phyloP scores from a whole-genome alignment of 2,797 vertebrate genomes.

The Labroides dimidiatus region DNA sequence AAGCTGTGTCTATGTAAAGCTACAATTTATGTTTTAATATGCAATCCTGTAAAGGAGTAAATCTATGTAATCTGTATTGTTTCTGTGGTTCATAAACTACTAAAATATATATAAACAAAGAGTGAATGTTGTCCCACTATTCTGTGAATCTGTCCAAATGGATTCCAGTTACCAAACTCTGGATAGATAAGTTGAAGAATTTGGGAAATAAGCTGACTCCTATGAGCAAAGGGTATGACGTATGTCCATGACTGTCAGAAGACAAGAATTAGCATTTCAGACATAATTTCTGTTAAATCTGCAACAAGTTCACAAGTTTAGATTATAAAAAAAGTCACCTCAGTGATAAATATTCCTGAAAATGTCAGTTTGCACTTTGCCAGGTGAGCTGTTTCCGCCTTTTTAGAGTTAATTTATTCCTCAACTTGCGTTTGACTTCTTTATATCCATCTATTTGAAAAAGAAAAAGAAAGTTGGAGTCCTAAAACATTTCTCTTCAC shows the following conservation, averaged over 20 bases:
- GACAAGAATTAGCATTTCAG: no score
- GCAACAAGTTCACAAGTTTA: background rate
- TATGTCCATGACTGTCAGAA: no score
- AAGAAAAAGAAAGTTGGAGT: background rate
- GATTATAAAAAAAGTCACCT: background rate
- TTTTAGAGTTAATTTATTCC: background rate
- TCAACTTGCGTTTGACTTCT: background rate
- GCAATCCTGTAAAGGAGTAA: conserved; percentile 37
- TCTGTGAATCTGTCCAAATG: background rate
- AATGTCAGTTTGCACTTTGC: background rate
- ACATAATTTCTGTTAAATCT: background rate
- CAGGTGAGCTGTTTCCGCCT: background rate
- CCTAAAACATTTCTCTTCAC: background rate
- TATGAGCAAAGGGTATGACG: background rate
- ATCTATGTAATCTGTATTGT: conserved; percentile 33
- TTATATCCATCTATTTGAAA: background rate
- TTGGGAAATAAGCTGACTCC: background rate
- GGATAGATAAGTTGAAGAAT: background rate
- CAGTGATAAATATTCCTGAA: background rate
- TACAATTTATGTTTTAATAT: conserved; percentile 41
- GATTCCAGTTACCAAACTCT: background rate
- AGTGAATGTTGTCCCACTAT: background rate
- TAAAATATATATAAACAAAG: conserved; percentile 20
- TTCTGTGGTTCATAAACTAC: conserved; percentile 42
- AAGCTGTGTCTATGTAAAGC: conserved; percentile 12